Conservation (phyloP, 2,797 vertebrate species). For the Acomys russatus region DNA sequence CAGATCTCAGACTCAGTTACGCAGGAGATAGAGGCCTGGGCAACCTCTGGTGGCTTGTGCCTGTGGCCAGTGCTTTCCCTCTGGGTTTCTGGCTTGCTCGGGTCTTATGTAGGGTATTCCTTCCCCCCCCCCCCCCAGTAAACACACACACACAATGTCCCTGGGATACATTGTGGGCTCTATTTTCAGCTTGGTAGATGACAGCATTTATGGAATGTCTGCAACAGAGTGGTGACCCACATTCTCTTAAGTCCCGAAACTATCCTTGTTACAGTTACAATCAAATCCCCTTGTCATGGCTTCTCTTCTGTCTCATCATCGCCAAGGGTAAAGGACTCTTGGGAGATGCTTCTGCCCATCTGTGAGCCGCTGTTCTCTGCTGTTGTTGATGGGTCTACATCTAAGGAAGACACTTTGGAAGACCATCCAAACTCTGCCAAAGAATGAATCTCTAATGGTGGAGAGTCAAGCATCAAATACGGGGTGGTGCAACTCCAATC, state of each 20-base stretch:
- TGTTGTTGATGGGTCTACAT: background rate
- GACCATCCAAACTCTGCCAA: slow-evolving; percentile 40
- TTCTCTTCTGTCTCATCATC: background rate
- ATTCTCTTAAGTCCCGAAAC: background rate
- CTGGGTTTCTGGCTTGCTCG: background rate
- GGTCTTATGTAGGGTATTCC: background rate
- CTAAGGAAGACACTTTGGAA: slow-evolving; percentile 11
- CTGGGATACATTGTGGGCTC: background rate
- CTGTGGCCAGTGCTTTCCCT: background rate
- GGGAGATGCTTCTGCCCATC: background rate
- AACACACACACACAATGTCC: too few relatives aligned
- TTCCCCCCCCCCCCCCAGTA: background rate
- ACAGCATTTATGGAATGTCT: background rate
- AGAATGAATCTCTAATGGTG: slow-evolving; percentile 81
- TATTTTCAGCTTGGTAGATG: background rate
- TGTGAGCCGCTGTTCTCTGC: background rate
- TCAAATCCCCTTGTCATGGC: background rate
- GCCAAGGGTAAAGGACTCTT: background rate
- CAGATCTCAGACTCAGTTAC: too few relatives aligned
- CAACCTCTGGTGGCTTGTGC: background rate
- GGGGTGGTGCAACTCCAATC: background rate
- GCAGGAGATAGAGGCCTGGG: background rate
- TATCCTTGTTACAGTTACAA: background rate
- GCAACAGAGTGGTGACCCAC: too few relatives aligned
- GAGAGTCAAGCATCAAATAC: slow-evolving; percentile 64